Evolutionary conservation across 2,797 vertebrate species (phyloP).

Genomic region (Lycodopsis pacificus): DNA sequence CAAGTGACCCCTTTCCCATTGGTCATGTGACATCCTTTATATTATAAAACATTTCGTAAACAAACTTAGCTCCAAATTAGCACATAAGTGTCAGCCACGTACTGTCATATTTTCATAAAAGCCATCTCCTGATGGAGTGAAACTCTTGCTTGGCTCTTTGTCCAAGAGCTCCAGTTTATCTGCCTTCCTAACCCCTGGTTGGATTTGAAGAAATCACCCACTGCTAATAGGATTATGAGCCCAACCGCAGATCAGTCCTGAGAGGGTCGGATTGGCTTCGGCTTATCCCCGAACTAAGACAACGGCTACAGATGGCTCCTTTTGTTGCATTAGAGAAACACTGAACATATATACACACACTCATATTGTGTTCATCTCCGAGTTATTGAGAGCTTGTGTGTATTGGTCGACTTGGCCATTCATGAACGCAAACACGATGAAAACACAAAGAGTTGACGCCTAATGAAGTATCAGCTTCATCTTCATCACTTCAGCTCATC

Average conservation of each 20-base stretch:
- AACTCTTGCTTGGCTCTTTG: conserved; percentile 48
- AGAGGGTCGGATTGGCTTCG: conserved; percentile 67
- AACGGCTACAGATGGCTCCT: conserved; percentile 75
- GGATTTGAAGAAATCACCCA: conserved; percentile 67
- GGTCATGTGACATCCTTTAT: background rate
- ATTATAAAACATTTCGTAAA: background rate
- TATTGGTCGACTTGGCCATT: conserved; percentile 35
- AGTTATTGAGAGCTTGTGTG: conserved; percentile 12
- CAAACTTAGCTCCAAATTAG: background rate
- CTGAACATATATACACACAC: conserved; percentile 1
- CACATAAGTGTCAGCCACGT: background rate
- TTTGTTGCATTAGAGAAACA: conserved; percentile 55
- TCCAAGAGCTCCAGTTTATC: conserved; percentile 54
- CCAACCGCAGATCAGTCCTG: conserved; percentile 64
- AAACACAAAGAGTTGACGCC: background rate
- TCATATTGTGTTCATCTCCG: conserved; percentile 23
- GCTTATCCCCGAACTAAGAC: conserved; percentile 71
- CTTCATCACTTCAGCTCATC: background rate
- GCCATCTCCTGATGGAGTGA: conserved; percentile 26
- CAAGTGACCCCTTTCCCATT: background rate
- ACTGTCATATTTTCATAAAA: conserved; percentile 20
- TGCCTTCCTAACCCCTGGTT: conserved; percentile 42
- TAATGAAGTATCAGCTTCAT: background rate
- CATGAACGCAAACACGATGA: conserved; percentile 24
- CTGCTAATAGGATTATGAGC: conserved; percentile 78